These are phyloP conservation scores for Chelonus insularis DNA, from an alignment of 1,140 invertebrate species.

Conservation along the genomic window DNA sequence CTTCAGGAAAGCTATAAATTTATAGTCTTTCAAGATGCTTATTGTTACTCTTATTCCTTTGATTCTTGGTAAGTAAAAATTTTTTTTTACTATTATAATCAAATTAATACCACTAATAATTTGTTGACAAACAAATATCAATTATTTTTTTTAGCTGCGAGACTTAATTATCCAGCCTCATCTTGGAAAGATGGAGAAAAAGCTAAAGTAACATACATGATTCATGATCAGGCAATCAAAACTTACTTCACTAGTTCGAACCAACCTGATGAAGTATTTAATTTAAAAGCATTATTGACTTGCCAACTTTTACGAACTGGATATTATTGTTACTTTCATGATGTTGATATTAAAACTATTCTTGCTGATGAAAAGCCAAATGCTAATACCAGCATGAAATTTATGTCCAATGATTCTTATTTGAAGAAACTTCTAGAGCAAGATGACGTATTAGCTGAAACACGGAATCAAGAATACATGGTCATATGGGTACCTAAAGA, in stretches of 20 bases:
- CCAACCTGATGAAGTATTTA: not conserved
- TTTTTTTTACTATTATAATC: not conserved
- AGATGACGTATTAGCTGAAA: not conserved
- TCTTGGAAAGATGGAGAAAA: not conserved
- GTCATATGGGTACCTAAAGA: not conserved
- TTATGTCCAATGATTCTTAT: not conserved
- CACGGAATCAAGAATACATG: not conserved
- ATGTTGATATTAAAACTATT: not conserved
- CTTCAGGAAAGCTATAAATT: conserved; percentile 2
- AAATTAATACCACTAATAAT: too few relatives aligned
- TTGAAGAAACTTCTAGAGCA: conserved; percentile 4
- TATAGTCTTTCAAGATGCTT: not conserved
- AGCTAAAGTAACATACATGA: conserved; percentile 8
- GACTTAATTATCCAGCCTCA: not conserved
- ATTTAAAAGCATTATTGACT: not conserved
- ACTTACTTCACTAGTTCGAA: not conserved
- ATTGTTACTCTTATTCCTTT: conserved; percentile 20
- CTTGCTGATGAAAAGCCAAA: not conserved
- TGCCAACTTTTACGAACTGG: not conserved
- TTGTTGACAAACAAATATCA: too few relatives aligned
- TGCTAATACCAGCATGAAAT: not conserved
- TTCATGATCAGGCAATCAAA: not conserved
- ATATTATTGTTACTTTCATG: not conserved
- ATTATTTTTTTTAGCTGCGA: conserved; percentile 2
- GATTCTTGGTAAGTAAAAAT: conserved; percentile 11